Percentiles rank a stretch among this genome's conserved stretches.
These are phyloP conservation scores for Parotia lawesii DNA, from an alignment of 2,113 vertebrate genomes.

Conservation along the genomic window DNA sequence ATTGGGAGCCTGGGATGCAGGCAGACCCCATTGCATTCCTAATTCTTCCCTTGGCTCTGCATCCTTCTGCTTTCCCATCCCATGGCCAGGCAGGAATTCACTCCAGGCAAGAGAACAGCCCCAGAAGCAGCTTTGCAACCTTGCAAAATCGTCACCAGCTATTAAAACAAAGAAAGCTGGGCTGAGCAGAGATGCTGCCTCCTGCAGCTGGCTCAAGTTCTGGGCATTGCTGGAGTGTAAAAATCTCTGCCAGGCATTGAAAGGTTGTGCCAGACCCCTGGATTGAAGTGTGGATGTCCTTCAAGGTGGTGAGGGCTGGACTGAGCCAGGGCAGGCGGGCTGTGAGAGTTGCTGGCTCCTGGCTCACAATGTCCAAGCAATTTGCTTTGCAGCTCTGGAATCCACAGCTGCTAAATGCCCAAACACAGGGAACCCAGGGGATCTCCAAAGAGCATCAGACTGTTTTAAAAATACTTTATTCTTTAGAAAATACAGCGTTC, in stretches of 20 bases:
- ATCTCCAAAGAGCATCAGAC: neutral
- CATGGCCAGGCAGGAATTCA: neutral
- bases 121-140: neutral
- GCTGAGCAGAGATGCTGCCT: neutral
- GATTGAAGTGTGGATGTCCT: fast-evolving
- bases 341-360: neutral
- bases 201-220: fast-evolving
- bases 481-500: conserved; percentile 69
- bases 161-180: neutral
- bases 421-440: neutral
- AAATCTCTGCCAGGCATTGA: neutral
- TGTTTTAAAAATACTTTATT: conserved; percentile 70
- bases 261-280: neutral
- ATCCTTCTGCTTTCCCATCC: neutral
- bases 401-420: neutral
- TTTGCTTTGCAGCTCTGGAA: neutral
- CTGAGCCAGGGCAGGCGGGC: neutral
- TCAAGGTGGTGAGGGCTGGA: neutral
- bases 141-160: neutral
- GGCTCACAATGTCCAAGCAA: fast-evolving
- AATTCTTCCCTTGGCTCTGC: neutral
- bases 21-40: neutral
- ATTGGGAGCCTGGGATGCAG: neutral
- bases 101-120: neutral
- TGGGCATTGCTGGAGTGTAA: neutral